These are phyloP conservation scores for Anomalospiza imberbis DNA, from an alignment of 2,797 vertebrate species.

Conservation along the genomic window DNA sequence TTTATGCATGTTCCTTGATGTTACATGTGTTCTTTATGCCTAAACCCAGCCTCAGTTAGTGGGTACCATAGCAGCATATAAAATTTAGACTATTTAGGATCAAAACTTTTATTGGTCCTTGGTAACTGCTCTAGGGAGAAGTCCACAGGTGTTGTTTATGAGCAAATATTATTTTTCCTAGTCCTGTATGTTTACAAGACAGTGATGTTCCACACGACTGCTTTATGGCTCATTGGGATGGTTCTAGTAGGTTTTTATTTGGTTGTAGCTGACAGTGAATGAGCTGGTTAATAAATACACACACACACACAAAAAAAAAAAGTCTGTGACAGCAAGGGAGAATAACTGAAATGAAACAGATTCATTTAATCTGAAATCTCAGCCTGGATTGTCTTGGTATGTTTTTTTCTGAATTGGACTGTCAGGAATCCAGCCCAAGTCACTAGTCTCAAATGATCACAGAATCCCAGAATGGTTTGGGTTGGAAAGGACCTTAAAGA, in stretches of 20 bases:
- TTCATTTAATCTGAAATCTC: background rate
- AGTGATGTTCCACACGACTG: background rate
- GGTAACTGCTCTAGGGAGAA: background rate
- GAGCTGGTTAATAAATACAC: background rate
- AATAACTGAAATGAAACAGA: background rate
- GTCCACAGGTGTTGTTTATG: conserved; percentile 29
- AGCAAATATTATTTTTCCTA: conserved; percentile 30
- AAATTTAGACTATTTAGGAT: background rate
- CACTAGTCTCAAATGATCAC: fast-evolving
- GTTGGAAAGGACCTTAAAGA: background rate
- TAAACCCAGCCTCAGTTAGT: background rate
- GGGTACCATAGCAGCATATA: background rate
- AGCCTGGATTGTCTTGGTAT: background rate
- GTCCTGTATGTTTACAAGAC: conserved; percentile 15
- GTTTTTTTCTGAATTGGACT: background rate
- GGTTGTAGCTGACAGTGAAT: background rate
- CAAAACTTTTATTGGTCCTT: background rate
- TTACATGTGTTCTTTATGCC: background rate
- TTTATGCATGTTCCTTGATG: background rate
- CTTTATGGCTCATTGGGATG: background rate
- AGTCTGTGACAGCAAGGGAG: background rate
- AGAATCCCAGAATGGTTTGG: background rate
- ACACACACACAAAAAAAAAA: background rate
- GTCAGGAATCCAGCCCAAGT: background rate
- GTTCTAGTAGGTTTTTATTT: background rate